A percentile compares a stretch with the other conserved stretches of the same genome.
Evolutionary conservation across 2,888 invertebrate genomes (phyloP).

Genomic region (Rhagium mordax): DNA sequence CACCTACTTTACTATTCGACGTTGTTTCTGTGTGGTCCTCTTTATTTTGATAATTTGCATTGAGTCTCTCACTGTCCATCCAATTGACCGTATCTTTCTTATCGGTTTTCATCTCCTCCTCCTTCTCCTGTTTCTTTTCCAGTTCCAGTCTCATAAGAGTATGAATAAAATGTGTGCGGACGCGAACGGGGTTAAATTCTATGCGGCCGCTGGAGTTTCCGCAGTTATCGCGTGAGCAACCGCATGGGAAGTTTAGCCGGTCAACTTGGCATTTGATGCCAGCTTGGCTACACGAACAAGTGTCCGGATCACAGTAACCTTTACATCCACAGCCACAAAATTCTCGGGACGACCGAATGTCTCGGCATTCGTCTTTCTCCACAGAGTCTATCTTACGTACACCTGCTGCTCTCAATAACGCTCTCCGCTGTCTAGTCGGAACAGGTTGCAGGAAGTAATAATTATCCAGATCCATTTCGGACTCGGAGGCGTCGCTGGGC

Average conservation of each 20-base stretch:
- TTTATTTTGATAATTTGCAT: constrained; percentile 55
- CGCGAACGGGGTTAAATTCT: constrained; percentile 96
- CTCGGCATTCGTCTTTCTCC: constrained; percentile 95
- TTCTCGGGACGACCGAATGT: constrained; percentile 92
- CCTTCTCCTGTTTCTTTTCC: constrained; percentile 83
- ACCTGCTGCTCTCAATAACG: constrained; percentile 91
- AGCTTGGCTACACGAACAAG: constrained; percentile 93
- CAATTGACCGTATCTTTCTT: constrained; percentile 70
- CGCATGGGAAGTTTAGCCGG: constrained; percentile 95
- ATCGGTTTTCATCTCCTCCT: constrained; percentile 68
- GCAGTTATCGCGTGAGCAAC: constrained; percentile 95
- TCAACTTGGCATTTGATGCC: constrained; percentile 99
- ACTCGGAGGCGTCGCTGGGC: constrained; percentile 84
- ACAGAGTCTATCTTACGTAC: constrained; percentile 93
- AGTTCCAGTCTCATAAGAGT: constrained; percentile 94
- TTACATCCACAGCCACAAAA: constrained; percentile 95
- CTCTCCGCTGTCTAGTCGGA: constrained; percentile 90
- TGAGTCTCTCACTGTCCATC: constrained; percentile 72
- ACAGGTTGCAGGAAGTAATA: constrained; percentile 95
- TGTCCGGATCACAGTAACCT: constrained; percentile 95
- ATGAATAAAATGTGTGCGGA: constrained; percentile 97
- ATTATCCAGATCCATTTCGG: constrained; percentile 90
- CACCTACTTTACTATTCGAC: constrained; percentile 41
- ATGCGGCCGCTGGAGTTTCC: constrained; percentile 93
- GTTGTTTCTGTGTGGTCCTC: constrained; percentile 38